Evolutionary conservation across 2,113 vertebrate species (phyloP), one percentile per base, ranked within the genome.

Genomic region (Ranitomeya variabilis): DNA sequence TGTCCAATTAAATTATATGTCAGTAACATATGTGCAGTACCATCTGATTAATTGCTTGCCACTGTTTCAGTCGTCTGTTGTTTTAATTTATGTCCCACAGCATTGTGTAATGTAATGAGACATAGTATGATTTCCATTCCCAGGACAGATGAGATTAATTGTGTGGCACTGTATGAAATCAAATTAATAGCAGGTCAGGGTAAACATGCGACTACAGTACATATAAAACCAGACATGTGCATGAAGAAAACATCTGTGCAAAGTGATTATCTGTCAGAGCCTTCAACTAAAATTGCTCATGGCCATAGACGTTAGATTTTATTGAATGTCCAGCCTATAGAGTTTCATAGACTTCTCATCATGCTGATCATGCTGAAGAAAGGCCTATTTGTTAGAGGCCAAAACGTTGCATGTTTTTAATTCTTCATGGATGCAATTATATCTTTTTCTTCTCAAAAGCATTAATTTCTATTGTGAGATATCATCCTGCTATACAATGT

Each of bases 51-150:
- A 76, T 76, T 51, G 73, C 73, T 76, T 76, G 45, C 45, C 73
- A 52, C 10, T 31, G 45, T 45, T 45, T 73, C 71, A 9, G 15
- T 21, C 73, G 45, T 51, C 73, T 76, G 73, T 74, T 74, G 37
- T 52, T 76, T 51, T 76, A 76, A 76, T 76, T 76, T 52, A 76
- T 76, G 37, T 76, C 73, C 73, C 73, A 76, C 8, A 51, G 73
- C 73, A 52, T 51, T 76, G 73, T 76, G 31, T 11, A 51, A 76
- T 76, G 9, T 51, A 76, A 76, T 76, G 73, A 76, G 73, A 76
- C 26, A 76, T 76, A 12, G 73, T 52, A 76, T 45, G 73, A 76
- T 51, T 52, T 18, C 73, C 19, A 76, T 76, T 19, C 73, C 45
- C 1, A 21, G 73, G 21, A 21, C 73, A 76, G 73, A 76, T 21